Conservation (phyloP, 2,113 vertebrate genomes). For the Cisticola juncidis region DNA sequence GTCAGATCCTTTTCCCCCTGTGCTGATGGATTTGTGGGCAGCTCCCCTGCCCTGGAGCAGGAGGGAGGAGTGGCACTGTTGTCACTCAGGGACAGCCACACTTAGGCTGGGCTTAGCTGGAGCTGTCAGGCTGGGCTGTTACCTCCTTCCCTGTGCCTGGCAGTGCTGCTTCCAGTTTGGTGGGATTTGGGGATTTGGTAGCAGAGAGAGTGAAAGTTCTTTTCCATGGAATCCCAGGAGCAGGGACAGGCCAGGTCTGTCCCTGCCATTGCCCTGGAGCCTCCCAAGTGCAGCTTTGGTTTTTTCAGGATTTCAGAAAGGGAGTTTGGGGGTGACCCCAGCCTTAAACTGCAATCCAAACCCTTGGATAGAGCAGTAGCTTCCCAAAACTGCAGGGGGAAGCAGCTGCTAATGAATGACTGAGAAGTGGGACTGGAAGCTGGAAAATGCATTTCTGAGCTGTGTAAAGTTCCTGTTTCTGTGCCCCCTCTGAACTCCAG, state of each 20-base stretch:
- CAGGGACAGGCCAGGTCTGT: neutral
- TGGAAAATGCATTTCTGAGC: neutral
- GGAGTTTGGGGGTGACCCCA: neutral
- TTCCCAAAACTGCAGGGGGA: constrained; percentile 65
- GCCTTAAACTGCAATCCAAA: neutral
- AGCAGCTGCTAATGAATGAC: constrained; percentile 3
- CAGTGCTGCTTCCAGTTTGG: neutral
- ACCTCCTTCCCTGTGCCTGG: neutral
- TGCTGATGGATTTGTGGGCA: neutral
- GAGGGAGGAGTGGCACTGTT: neutral
- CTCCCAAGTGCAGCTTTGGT: neutral
- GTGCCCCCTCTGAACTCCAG: neutral
- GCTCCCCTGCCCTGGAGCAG: neutral
- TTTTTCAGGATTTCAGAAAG: neutral
- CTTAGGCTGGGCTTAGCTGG: neutral
- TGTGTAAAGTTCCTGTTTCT: neutral
- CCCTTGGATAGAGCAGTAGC: neutral
- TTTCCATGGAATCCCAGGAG: neutral
- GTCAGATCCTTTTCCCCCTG: neutral
- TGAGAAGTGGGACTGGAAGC: neutral
- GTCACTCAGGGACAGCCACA: neutral
- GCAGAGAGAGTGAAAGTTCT: neutral
- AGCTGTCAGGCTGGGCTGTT: neutral
- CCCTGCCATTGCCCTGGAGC: neutral
- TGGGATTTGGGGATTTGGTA: neutral